Evolutionary conservation across 2,113 vertebrate species (phyloP).

Genomic region (Tupaia tana): DNA sequence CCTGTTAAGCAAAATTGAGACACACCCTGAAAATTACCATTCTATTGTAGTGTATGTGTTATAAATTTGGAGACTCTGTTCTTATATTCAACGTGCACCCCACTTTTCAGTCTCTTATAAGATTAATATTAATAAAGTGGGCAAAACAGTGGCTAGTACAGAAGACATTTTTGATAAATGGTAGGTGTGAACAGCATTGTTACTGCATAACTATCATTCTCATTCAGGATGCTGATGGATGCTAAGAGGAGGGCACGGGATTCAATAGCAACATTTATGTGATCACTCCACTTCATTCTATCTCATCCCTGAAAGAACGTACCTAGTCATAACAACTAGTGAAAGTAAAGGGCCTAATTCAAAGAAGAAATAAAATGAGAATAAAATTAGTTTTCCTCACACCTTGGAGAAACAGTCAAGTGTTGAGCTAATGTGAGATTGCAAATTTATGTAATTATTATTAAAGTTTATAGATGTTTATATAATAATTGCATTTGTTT

Average conservation of each 20-base stretch:
- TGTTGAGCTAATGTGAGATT: background rate
- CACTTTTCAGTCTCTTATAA: background rate
- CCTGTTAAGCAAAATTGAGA: background rate
- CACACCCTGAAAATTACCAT: background rate
- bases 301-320: background rate
- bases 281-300: background rate
- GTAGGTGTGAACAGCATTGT: too few relatives aligned
- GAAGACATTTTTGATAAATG: background rate
- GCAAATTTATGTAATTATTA: background rate
- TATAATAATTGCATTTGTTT: background rate
- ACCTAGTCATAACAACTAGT: background rate
- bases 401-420: background rate
- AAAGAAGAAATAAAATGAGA: background rate
- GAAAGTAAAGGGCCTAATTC: background rate
- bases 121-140: background rate
- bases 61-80: background rate
- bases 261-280: background rate
- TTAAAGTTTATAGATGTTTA: background rate
- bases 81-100: background rate
- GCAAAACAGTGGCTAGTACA: background rate
- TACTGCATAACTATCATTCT: background rate
- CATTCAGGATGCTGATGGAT: background rate
- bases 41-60: background rate
- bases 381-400: background rate
- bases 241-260: background rate